Percentiles rank a stretch among this genome's conserved stretches.
Evolutionary conservation across 2,797 vertebrate genomes (phyloP).

Genomic region (Notamacropus eugenii): DNA sequence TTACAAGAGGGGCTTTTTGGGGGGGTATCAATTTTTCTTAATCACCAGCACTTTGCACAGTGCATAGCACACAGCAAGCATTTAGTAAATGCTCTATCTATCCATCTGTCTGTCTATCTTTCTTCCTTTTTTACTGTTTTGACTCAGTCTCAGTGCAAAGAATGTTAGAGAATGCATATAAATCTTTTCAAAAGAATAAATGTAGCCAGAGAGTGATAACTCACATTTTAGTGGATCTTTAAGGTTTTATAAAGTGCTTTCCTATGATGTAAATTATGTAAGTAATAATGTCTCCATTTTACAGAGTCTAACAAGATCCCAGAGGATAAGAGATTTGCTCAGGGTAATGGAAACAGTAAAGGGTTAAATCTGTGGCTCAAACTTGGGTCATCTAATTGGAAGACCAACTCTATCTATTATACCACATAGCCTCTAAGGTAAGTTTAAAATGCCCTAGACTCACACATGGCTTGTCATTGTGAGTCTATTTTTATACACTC

Average conservation of each 20-base stretch:
- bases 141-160: background rate
- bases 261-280: background rate
- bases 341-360: background rate
- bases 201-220: background rate
- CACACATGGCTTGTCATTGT: background rate
- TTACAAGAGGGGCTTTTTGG: accelerated
- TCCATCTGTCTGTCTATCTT: background rate
- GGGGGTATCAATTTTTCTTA: background rate
- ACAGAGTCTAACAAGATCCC: background rate
- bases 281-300: background rate
- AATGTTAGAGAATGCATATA: background rate
- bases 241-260: background rate
- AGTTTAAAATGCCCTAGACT: background rate
- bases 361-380: background rate
- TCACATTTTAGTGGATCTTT: background rate
- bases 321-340: background rate
- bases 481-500: background rate
- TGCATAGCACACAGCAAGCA: background rate
- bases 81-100: background rate
- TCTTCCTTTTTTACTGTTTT: background rate
- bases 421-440: background rate
- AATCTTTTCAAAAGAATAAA: background rate
- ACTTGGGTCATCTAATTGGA: background rate
- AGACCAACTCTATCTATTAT: background rate
- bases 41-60: background rate